Percentiles rank a stretch among this genome's conserved stretches.
Conservation (phyloP, 1,140 invertebrate species). For the Tenebrio molitor region DNA sequence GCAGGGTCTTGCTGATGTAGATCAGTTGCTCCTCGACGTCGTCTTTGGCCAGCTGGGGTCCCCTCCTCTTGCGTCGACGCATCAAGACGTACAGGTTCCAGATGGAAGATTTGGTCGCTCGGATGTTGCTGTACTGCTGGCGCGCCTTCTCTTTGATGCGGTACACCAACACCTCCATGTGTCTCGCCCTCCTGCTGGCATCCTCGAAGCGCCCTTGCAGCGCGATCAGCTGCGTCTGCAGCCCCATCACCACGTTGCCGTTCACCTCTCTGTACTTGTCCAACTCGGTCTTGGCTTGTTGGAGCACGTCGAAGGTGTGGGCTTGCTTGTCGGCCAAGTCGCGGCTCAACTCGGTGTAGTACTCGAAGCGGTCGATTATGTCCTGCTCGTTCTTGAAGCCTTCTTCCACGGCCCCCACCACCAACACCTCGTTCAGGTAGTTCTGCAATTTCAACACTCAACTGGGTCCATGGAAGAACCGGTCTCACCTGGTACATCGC, state of each 20-base stretch:
- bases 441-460: too few species aligned
- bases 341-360: too few species aligned
- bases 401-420: too few species aligned
- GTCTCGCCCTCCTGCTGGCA: conserved; percentile 31
- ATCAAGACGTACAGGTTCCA: too few species aligned
- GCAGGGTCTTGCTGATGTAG: conserved; percentile 45
- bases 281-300: too few species aligned
- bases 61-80: background rate
- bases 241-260: conserved; percentile 29
- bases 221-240: conserved; percentile 36
- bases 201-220: conserved; percentile 46
- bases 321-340: too few species aligned
- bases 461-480: too few species aligned
- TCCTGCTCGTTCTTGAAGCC: too few species aligned
- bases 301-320: too few species aligned
- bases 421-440: too few species aligned
- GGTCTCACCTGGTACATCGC: too few species aligned
- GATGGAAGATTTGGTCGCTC: background rate
- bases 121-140: background rate
- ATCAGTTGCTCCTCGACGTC: conserved; percentile 43
- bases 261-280: conserved; percentile 37
- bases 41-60: background rate
- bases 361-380: too few species aligned
- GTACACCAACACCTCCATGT: conserved; percentile 39
- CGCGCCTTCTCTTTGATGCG: conserved; percentile 14